These are phyloP conservation scores for Octopus bimaculoides DNA, from an alignment of 1,140 invertebrate genomes.

Conservation along the genomic window DNA sequence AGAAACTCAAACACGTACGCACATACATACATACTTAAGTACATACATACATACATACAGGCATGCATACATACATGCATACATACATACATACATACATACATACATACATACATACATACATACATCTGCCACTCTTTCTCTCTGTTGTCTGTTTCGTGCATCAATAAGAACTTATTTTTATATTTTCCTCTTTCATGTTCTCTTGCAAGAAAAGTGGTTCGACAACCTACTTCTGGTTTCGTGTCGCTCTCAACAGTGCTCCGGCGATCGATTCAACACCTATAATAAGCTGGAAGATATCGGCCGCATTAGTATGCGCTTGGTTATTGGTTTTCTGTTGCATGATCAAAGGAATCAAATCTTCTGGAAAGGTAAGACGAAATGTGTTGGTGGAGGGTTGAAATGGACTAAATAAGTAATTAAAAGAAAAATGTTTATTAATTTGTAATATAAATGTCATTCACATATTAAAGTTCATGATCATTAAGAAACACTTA, in stretches of 20 bases:
- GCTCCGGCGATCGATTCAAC: constrained; percentile 33
- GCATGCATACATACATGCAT: neutral
- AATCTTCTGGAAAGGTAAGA: constrained; percentile 84
- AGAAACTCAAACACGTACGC: neutral
- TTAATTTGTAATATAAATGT: no score
- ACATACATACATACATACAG: neutral
- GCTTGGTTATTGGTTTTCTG: constrained; percentile 94
- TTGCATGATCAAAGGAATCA: constrained; percentile 97
- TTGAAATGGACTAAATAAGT: no score
- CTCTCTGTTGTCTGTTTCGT: neutral
- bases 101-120: neutral
- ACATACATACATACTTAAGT: neutral
- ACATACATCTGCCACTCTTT: neutral
- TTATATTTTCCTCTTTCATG: neutral
- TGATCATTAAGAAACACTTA: no score
- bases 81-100: constrained; percentile 1
- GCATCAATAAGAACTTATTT: neutral
- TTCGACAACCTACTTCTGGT: constrained; percentile 44
- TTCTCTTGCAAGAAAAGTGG: constrained; percentile 36
- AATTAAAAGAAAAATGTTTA: no score
- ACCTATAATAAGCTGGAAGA: constrained; percentile 80
- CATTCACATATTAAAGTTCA: no score
- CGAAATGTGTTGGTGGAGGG: neutral
- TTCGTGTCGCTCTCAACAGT: constrained; percentile 39
- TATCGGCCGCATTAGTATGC: constrained; percentile 79